Conservation (phyloP, 2,888 invertebrate genomes). For the Tromatobia lineatoria region DNA sequence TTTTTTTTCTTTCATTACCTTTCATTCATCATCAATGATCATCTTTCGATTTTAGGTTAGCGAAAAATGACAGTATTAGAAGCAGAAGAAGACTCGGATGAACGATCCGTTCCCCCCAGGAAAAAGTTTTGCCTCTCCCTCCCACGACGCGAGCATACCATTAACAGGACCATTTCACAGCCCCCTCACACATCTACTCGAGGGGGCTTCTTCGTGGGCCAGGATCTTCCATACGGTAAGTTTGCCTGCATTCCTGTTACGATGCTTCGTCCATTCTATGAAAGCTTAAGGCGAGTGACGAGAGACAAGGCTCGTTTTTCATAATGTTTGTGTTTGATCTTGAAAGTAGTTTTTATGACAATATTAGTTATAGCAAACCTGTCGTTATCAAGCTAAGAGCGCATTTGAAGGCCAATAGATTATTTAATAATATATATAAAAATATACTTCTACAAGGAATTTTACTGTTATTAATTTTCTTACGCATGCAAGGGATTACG, state of each 20-base stretch:
- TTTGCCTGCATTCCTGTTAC: background rate
- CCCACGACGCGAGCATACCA: constrained; percentile 74
- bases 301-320: background rate
- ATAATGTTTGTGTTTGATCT: too few relatives aligned
- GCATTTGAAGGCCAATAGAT: too few relatives aligned
- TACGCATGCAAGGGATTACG: too few relatives aligned
- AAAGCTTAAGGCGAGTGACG: background rate
- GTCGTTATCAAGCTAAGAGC: too few relatives aligned
- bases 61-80: constrained; percentile 87
- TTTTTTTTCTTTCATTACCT: constrained; percentile 19
- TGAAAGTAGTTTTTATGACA: too few relatives aligned
- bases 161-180: constrained; percentile 74
- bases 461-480: too few relatives aligned
- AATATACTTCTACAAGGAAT: too few relatives aligned
- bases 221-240: constrained; percentile 77
- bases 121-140: constrained; percentile 85
- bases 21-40: background rate
- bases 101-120: constrained; percentile 85
- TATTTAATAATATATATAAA: too few relatives aligned
- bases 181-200: constrained; percentile 76
- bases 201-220: constrained; percentile 77
- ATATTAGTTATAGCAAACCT: too few relatives aligned
- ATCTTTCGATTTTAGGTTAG: constrained; percentile 80
- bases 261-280: background rate
- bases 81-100: constrained; percentile 86